Evolutionary conservation across 2,797 vertebrate species (phyloP), one percentile per base, ranked within the genome.

Genomic region (Babyrousa celebensis): DNA sequence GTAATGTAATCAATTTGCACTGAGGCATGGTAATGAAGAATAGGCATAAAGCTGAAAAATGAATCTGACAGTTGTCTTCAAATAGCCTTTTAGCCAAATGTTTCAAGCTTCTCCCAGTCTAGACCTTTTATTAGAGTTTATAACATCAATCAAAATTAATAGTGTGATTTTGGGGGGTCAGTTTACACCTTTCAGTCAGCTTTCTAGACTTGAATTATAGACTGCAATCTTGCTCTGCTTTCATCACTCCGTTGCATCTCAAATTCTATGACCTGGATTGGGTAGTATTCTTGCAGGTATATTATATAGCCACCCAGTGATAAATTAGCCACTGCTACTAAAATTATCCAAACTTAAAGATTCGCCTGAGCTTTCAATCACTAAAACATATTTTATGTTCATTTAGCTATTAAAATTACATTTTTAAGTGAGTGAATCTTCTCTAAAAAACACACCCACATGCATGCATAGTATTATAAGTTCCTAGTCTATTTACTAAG

Each of bases 1-100:
- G n/a, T 20, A 52, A 74, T 16, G 8, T 3, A 54, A 80, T 68
- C 48, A 56, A 43, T 63, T 25, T 1, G 8, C 52, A 21, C 56
- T 40, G 56, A 68, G 18, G 23, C 71, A 52, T 65, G 40, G 15
- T 23, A 23, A 68, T 63, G 74, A 82, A 74, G 60, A 12, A 4
- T 1, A 7, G 58, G 15, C 18, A 9, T 1, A 40, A 75, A 48
- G 27, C 72, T 67, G 43, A 77, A 68, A 60, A 78, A 65, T 3
- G n/a, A 74, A 79, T 25, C 91, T 58, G 84, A 83, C 68, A 15
- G 36, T 40, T 75, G 29, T 94, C 60, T 71, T 95, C 67, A 58
- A 74, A 65, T 78, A 60, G 63, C 17, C 0, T 56, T n/a, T 58
- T 58, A 68, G 82, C 52, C 52, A 62, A 91, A 43, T 65, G 14